A percentile compares a stretch with the other conserved stretches of the same genome.
phyloP scores from a whole-genome alignment of 2,113 vertebrate genomes.

The Sula dactylatra region DNA sequence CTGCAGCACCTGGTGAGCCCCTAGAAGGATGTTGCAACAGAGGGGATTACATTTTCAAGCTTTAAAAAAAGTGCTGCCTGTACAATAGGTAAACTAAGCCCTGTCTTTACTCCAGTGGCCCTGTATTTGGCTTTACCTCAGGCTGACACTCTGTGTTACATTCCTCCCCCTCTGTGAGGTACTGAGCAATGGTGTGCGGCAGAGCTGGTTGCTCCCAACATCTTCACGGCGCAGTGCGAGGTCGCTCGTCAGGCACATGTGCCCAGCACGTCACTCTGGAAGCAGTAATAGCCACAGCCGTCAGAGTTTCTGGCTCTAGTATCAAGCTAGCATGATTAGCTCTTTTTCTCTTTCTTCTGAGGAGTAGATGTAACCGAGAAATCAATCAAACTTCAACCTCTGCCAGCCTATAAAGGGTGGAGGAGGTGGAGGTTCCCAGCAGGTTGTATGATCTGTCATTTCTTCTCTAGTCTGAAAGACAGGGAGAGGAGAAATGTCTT shows the following conservation, averaged over 20 bases:
- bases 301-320: not conserved
- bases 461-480: not conserved
- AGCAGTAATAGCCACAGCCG: not conserved
- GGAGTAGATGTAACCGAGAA: not conserved
- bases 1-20: not conserved
- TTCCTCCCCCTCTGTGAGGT: not conserved
- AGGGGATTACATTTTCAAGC: not conserved
- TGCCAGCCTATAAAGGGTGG: not conserved
- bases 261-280: not conserved
- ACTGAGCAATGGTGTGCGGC: not conserved
- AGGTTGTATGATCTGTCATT: not conserved
- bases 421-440: not conserved
- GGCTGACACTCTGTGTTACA: not conserved
- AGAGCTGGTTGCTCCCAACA: not conserved
- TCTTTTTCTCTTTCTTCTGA: not conserved
- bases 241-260: not conserved
- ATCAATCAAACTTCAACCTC: constrained; percentile 23
- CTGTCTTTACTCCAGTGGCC: not conserved
- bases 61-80: not conserved
- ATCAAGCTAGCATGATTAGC: not conserved
- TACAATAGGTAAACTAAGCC: not conserved
- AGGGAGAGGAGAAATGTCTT: constrained; percentile 2
- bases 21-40: not conserved
- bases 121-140: not conserved
- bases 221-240: rapidly evolving